Percentiles rank a stretch among this genome's conserved stretches.
Evolutionary conservation across 2,113 vertebrate species (phyloP).

Genomic region (Tachysurus vachellii): DNA sequence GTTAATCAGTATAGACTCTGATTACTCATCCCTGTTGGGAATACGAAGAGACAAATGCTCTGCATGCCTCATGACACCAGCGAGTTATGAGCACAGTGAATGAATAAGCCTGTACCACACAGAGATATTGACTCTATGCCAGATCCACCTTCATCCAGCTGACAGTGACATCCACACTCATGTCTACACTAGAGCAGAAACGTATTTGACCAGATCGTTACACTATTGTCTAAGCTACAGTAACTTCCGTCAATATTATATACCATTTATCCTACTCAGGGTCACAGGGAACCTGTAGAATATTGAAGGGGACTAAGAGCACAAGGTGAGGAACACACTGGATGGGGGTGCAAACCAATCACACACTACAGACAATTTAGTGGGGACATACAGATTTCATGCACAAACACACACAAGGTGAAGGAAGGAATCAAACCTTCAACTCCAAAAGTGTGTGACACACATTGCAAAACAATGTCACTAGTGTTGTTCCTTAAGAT

Average conservation of each 20-base stretch:
- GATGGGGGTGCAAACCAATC: no score
- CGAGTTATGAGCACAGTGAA: neutral
- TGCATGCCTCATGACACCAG: neutral
- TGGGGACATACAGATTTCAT: no score
- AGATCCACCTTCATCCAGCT: neutral
- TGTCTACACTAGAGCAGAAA: neutral
- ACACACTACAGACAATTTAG: no score
- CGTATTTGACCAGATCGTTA: neutral
- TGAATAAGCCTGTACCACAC: neutral
- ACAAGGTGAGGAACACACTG: no score
- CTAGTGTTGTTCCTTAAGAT: neutral
- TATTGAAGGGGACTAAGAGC: no score
- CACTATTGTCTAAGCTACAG: no score
- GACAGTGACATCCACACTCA: neutral
- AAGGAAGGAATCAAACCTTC: no score
- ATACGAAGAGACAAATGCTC: neutral
- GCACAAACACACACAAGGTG: no score
- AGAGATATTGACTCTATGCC: neutral
- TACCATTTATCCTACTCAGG: no score
- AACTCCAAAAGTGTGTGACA: neutral
- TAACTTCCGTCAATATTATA: no score
- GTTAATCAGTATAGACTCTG: slow-evolving; percentile 6
- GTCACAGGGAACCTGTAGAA: no score
- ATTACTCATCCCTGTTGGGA: neutral
- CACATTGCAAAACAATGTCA: neutral